Percentiles rank a stretch among this genome's conserved stretches.
Evolutionary conservation across 2,888 invertebrate species (phyloP).

Genomic region (Eueremaeus valkanovi): DNA sequence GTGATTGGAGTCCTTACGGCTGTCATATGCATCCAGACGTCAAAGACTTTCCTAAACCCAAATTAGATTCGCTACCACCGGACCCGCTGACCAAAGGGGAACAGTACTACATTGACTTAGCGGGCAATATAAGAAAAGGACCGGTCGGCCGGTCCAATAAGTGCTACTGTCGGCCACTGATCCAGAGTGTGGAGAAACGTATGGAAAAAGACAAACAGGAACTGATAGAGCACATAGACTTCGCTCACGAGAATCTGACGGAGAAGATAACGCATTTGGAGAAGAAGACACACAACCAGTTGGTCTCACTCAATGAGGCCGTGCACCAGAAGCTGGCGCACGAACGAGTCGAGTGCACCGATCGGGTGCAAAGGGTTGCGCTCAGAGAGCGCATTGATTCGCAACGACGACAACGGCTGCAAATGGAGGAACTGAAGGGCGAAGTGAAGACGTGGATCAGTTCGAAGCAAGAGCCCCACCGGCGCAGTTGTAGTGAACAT

Average conservation of each 20-base stretch:
- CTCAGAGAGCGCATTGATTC: slow-evolving; percentile 55
- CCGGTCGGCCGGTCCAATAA: slow-evolving; percentile 90
- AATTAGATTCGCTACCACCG: slow-evolving; percentile 75
- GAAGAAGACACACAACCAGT: slow-evolving; percentile 66
- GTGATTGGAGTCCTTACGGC: slow-evolving; percentile 64
- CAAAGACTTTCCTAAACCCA: slow-evolving; percentile 73
- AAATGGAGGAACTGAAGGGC: slow-evolving; percentile 30
- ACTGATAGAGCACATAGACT: slow-evolving; percentile 68
- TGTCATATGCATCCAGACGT: slow-evolving; percentile 86
- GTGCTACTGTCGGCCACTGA: slow-evolving; percentile 87
- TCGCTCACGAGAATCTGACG: slow-evolving; percentile 70
- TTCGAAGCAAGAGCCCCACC: not conserved
- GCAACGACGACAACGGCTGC: slow-evolving; percentile 25
- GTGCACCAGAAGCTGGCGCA: slow-evolving; percentile 64
- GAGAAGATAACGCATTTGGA: slow-evolving; percentile 75
- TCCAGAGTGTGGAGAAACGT: slow-evolving; percentile 75
- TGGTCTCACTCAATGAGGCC: slow-evolving; percentile 58
- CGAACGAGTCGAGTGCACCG: slow-evolving; percentile 62
- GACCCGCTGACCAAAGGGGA: slow-evolving; percentile 81
- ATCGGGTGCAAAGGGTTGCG: slow-evolving; percentile 63
- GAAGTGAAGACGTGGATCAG: slow-evolving; percentile 22
- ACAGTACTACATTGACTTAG: slow-evolving; percentile 89
- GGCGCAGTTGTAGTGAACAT: not conserved
- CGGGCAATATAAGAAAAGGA: slow-evolving; percentile 90
- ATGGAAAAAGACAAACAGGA: slow-evolving; percentile 75